phyloP scores from a whole-genome alignment of 2,797 vertebrate genomes.

The Neoniphon sammara region DNA sequence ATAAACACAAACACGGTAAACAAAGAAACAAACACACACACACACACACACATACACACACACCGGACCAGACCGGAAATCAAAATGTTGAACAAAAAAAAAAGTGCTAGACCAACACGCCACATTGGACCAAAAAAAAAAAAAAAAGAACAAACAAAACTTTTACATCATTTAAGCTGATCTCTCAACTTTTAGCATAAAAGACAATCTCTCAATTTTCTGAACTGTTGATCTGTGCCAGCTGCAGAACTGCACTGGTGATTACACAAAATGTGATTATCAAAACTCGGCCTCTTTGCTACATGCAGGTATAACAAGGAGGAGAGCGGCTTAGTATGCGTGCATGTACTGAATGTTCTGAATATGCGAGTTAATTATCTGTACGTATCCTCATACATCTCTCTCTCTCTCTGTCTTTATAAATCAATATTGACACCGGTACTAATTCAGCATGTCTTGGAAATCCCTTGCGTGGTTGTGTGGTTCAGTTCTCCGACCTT shows the following conservation, averaged over 20 bases:
- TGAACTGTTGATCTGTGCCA: conserved; percentile 65
- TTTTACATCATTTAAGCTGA: conserved; percentile 71
- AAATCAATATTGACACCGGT: conserved; percentile 58
- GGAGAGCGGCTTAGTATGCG: conserved; percentile 46
- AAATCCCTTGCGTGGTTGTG: conserved; percentile 73
- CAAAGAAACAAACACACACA: conserved; percentile 31
- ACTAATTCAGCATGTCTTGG: conserved; percentile 61
- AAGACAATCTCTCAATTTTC: conserved; percentile 77
- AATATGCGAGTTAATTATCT: conserved; percentile 53
- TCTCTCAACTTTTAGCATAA: conserved; percentile 70
- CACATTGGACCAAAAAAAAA: conserved; percentile 70
- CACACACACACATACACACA: not conserved
- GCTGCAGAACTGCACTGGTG: conserved; percentile 63
- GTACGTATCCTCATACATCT: conserved; percentile 48
- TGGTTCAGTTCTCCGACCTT: conserved; percentile 77
- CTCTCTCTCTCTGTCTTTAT: conserved; percentile 30
- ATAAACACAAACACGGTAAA: conserved; percentile 81
- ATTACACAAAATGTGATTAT: conserved; percentile 67
- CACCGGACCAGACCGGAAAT: conserved; percentile 54
- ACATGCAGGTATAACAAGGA: conserved; percentile 65
- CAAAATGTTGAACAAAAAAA: conserved; percentile 65
- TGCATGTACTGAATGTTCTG: conserved; percentile 51
- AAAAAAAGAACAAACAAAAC: conserved; percentile 25
- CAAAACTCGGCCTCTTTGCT: conserved; percentile 62
- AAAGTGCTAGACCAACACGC: conserved; percentile 85